Base-by-base conservation (phyloP, 1,140 invertebrate genomes). In the Ceratitis capitata region DNA sequence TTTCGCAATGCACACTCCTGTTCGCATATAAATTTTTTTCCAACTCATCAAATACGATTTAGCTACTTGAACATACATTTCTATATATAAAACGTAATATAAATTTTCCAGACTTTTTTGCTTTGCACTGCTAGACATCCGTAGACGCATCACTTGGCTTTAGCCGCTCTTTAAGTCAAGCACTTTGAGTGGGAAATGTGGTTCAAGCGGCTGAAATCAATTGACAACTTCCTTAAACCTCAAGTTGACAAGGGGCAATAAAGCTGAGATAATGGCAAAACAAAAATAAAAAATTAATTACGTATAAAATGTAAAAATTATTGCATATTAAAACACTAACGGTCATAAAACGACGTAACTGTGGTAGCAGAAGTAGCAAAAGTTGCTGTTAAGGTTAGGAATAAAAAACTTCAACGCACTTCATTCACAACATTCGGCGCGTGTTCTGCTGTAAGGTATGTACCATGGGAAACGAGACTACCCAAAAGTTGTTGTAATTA, bases 171-270 rank as follows among this genome's bases (percentile, higher is more conserved):
- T 69, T 47, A 35, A 1, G 69, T 14, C 39, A 23, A 78, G n/a
- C 69, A 14, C n/a, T 78, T 45, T 78, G 69, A 78, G 69, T 78
- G 39, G n/a, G n/a, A n/a, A 78, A 78, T 78, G 16, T 47, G 69
- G 69, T 29, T 78, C 39, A 78, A 78, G 35, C 32, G n/a, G 19
- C n/a, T 23, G n/a, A 78, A 78, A 45, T 47, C 42, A 78, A 78
- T 78, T 78, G 69, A 78, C 69, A 78, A 78, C 69, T 78, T 78
- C 69, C 69, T 78, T 78, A 78, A 78, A 78, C n/a, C 39, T 45
- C 69, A 78, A 26, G 23, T 26, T 9, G 19, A 26, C 39, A 78
- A 78, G 39, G 6, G 61, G 39, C 39, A 45, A 78, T 74, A 45
- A 78, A 78, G 39, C 12, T n/a, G 42, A 7, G 39, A 10, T 23